Base-by-base conservation (phyloP, 2,113 vertebrate genomes). In the Psephotus haematonotus region DNA sequence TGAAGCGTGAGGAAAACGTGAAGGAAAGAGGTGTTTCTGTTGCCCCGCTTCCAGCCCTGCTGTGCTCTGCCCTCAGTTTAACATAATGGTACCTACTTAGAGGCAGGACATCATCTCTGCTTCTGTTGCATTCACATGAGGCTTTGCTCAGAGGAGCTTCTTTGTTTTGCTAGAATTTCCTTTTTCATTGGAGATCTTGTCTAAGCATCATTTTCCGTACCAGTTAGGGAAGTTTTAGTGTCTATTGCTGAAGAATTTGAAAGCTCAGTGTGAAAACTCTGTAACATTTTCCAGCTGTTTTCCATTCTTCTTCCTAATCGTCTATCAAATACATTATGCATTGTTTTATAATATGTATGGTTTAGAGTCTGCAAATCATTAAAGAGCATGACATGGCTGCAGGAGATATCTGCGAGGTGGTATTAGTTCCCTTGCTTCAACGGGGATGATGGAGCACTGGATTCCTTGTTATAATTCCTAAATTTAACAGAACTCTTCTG, bases 221-320 rank as follows among this genome's bases (percentile, higher is more conserved):
- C 49, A 10, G 57, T 3, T 12, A 25, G n/a, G 74, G 71, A 68
- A 35, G 33, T 14, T 65, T 7, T 22, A 24, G 55, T 5, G 49
- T 74, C 86, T 90, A 1, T 62, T 52, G 71, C 82, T 70, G 3
- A 82, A 90, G 88, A 33, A 63, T 84, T 81, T 12, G 88, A 64
- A 50, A 77, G 71, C 88, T 86, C 46, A 17, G 37, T 86, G 88
- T 93, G 92, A 90, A 83, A 65, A 75, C 64, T 33, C 87, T 1
- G 6, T 80, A 70, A 88, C 68, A 4, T 28, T 92, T 94, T 86
- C 92, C 94, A 95, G 94, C 95, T 95, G 95, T 81, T 93, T 64
- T 90, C 74, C 44, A 33, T 81, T 81, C 50, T 22, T 67, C 33
- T 39, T 82, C 28, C 76, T 80, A 59, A 37, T 77, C 63, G 25